Evolutionary conservation across 2,113 vertebrate species (phyloP), one percentile per base, ranked within the genome.

Genomic region (Chionomys nivalis): DNA sequence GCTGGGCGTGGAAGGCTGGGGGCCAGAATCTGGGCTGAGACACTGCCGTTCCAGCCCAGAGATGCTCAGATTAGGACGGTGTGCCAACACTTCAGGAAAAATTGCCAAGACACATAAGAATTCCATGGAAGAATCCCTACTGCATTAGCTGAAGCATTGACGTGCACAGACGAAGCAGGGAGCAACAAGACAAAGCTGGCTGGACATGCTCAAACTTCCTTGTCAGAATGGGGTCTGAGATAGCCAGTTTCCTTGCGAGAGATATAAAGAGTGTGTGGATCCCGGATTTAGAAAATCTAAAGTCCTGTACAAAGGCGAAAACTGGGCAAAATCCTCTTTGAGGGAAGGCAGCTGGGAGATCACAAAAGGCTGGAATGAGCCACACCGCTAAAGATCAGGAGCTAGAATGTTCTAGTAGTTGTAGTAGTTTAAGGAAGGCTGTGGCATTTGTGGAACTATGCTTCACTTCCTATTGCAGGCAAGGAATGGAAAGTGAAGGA

Each of bases 141-240:
- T 2, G 3, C 23, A 88, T 24, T 36, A 61, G 26, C 52, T 24
- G n/a, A 65, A 75, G 63, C 17, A 55, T 6, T 61, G 14, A 63
- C n/a, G 13, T 5, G 49, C 8, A 12, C 0, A 23, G 65, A 85
- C 39, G 65, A 68, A 44, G 31, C 7, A 90, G 47, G 28, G 11
- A 85, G 44, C 14, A 19, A 24, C n/a, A 52, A 12, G 14, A 13
- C 94, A 81, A 72, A 66, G 79, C 70, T 89, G 47, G 2, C 4
- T 16, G 28, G 55, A 39, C 21, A 26, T 0, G n/a, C 36, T 28
- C 23, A 66, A 7, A 2, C 21, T 9, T 8, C 19, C 26, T 21
- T 31, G 8, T 42, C n/a, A 1, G 3, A 11, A 47, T 26, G 13
- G 44, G 58, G 23, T n/a, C 81, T 68, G 42, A 72, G 28, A 68